phyloP scores from a whole-genome alignment of 2,113 vertebrate genomes.

The Paramormyrops kingsleyae region DNA sequence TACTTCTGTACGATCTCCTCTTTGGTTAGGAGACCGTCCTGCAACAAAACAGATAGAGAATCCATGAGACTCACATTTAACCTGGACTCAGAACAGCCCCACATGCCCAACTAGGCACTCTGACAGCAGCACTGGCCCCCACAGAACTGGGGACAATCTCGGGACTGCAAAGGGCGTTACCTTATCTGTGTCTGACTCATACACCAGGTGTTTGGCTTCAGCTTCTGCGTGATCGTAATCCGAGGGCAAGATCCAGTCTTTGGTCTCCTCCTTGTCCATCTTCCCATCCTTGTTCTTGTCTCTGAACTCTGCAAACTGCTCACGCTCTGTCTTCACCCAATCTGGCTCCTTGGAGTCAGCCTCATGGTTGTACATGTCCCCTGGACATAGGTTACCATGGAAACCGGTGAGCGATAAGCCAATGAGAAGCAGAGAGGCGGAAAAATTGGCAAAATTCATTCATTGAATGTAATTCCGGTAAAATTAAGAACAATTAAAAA shows the following conservation, averaged over 20 bases:
- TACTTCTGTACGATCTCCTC: constrained; percentile 93
- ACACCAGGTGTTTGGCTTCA: constrained; percentile 88
- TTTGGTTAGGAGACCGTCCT: constrained; percentile 83
- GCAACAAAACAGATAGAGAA: constrained; percentile 7
- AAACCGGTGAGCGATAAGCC: background rate
- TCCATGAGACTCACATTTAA: background rate
- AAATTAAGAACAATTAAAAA: background rate
- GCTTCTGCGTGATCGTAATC: constrained; percentile 96
- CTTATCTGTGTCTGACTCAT: constrained; percentile 87
- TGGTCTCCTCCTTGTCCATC: constrained; percentile 94
- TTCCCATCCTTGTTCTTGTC: constrained; percentile 92
- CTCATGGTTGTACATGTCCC: constrained; percentile 94
- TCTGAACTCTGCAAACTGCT: constrained; percentile 90
- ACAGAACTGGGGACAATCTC: background rate
- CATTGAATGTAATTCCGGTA: background rate
- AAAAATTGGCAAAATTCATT: background rate
- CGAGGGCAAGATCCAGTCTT: constrained; percentile 91
- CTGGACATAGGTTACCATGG: constrained; percentile 44
- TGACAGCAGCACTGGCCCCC: background rate
- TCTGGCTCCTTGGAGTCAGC: constrained; percentile 80
- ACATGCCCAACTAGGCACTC: background rate
- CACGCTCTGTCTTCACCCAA: constrained; percentile 90
- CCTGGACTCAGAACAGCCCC: background rate
- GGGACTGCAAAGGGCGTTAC: constrained; percentile 48
- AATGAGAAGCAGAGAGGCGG: background rate